A percentile compares a stretch with the other conserved stretches of the same genome.
These are phyloP conservation scores for Diarsia dahlii DNA, from an alignment of 2,888 invertebrate genomes.

Conservation along the genomic window DNA sequence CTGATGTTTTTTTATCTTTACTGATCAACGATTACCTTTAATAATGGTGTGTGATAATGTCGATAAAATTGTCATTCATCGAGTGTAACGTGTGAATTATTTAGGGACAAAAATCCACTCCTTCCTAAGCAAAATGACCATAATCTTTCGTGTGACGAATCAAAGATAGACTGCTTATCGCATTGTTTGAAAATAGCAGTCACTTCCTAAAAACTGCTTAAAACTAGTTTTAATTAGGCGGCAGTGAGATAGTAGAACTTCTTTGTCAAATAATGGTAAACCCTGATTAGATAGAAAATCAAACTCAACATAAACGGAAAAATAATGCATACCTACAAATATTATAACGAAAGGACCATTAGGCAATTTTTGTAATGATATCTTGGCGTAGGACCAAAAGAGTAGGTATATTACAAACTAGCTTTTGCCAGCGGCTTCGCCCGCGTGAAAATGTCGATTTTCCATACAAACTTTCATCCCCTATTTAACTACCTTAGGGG, in stretches of 20 bases:
- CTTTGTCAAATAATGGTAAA: background rate
- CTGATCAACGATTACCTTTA: conserved; percentile 9
- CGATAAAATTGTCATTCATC: background rate
- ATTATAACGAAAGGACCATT: background rate
- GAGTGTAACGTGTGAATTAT: background rate
- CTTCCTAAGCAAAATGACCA: background rate
- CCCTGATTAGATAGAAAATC: background rate
- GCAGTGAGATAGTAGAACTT: background rate
- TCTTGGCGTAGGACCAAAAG: background rate
- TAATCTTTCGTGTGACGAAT: background rate
- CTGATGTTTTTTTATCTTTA: background rate
- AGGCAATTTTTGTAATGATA: background rate
- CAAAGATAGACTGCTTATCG: background rate
- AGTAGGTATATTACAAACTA: no score
- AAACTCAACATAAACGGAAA: background rate
- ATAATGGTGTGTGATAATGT: background rate
- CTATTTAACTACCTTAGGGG: no score
- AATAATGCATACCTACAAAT: background rate
- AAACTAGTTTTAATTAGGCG: background rate
- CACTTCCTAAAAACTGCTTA: background rate
- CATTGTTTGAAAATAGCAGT: background rate
- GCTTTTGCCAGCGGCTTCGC: no score
- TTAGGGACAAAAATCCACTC: background rate
- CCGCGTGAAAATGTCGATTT: no score
- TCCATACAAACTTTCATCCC: no score